Conservation (phyloP, 2,888 invertebrate genomes). For the Drosophila meridionalis region DNA sequence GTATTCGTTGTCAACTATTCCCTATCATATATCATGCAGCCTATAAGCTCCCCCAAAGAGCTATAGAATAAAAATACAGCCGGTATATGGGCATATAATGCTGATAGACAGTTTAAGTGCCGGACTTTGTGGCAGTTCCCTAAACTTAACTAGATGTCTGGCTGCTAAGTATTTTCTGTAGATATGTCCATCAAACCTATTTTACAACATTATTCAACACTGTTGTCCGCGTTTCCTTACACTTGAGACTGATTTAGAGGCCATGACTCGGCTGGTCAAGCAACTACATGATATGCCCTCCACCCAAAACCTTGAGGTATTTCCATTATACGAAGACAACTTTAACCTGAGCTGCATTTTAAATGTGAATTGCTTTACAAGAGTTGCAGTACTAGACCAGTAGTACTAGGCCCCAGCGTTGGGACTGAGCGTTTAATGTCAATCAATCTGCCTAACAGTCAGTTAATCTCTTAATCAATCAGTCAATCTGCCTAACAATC, state of each 20-base stretch:
- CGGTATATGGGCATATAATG: conserved; percentile 4
- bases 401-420: background rate
- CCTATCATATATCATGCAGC: conserved; percentile 29
- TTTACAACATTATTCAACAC: background rate
- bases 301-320: background rate
- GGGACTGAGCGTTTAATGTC: no score
- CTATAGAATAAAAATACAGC: background rate
- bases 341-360: background rate
- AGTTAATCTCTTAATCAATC: background rate
- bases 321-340: background rate
- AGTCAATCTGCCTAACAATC: background rate
- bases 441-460: background rate
- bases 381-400: background rate
- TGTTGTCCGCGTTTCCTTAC: background rate
- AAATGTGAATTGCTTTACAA: no score
- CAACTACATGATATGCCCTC: background rate
- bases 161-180: background rate
- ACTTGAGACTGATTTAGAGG: background rate
- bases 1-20: conserved; percentile 18
- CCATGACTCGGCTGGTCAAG: no score
- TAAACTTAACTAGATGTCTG: background rate
- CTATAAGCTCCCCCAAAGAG: conserved; percentile 15
- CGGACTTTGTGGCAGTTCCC: conserved; percentile 26
- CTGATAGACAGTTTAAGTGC: conserved; percentile 53
- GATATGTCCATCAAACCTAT: conserved; percentile 12